These are phyloP conservation scores for Escarpia spicata DNA, from an alignment of 2,888 invertebrate species.

Conservation along the genomic window DNA sequence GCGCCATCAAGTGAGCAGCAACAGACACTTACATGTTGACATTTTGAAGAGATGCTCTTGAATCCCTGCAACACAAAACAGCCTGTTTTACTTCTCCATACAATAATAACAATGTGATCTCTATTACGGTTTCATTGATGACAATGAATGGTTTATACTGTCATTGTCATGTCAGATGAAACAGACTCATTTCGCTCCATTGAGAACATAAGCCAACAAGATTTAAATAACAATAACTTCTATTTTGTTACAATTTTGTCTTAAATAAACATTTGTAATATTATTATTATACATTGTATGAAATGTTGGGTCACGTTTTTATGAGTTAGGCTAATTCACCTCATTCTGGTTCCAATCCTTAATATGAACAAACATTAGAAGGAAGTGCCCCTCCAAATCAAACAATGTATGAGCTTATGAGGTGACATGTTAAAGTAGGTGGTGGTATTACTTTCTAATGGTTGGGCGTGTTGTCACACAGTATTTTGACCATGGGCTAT, in stretches of 20 bases:
- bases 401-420: background rate
- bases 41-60: conserved; percentile 34
- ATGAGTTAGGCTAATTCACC: too few relatives aligned
- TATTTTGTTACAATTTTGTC: background rate
- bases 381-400: background rate
- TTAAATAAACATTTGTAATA: background rate
- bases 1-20: background rate
- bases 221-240: background rate
- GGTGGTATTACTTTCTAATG: background rate
- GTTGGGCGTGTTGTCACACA: background rate
- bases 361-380: too few relatives aligned
- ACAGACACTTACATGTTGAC: conserved; percentile 40
- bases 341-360: too few relatives aligned
- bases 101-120: background rate
- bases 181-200: too few relatives aligned
- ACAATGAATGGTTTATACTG: background rate
- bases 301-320: too few relatives aligned
- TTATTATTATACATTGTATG: too few relatives aligned
- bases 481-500: background rate
- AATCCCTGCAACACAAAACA: conserved; percentile 25
- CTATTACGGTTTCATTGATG: background rate
- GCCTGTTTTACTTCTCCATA: background rate
- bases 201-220: too few relatives aligned
- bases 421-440: too few relatives aligned
- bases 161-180: background rate